Conservation (phyloP, 2,113 vertebrate species). For the Thryonomys swinderianus region DNA sequence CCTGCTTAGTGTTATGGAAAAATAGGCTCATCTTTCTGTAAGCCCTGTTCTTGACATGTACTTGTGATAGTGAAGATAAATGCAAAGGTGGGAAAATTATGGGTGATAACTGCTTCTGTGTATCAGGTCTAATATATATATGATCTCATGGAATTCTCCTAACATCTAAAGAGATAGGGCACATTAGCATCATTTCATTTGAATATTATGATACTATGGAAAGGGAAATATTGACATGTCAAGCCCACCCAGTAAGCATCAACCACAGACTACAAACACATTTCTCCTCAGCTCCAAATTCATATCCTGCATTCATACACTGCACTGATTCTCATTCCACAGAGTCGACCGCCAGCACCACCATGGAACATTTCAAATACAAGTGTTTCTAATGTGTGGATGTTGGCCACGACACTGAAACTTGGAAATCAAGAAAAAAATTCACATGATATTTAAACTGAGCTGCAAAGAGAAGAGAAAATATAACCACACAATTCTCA, state of each 20-base stretch:
- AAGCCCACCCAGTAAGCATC: background rate
- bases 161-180: background rate
- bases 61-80: background rate
- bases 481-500: background rate
- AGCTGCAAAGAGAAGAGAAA: background rate
- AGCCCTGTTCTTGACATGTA: background rate
- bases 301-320: background rate
- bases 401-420: background rate
- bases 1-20: background rate
- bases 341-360: background rate
- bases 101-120: background rate
- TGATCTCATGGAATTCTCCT: background rate
- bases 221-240: background rate
- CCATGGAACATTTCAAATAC: background rate
- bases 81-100: background rate
- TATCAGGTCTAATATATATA: background rate
- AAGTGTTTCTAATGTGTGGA: background rate
- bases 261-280: background rate
- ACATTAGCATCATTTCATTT: background rate
- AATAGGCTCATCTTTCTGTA: background rate
- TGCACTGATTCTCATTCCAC: accelerated
- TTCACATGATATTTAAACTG: background rate
- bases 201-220: background rate
- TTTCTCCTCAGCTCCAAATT: background rate
- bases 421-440: slow-evolving; percentile 33